Conservation (phyloP, 2,113 vertebrate genomes). For the Leptosomus discolor region DNA sequence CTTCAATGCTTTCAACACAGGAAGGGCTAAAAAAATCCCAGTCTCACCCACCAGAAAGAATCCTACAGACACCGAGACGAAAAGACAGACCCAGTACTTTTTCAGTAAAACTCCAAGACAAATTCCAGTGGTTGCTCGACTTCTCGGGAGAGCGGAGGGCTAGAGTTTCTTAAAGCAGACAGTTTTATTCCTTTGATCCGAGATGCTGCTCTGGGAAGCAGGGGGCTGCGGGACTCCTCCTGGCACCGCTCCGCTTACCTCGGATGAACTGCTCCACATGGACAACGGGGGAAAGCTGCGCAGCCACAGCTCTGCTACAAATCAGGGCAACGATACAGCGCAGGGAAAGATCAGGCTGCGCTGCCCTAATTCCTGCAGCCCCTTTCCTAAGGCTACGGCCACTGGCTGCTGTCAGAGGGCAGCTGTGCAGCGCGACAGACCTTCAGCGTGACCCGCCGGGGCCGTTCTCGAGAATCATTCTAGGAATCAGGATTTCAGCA, state of each 20-base stretch:
- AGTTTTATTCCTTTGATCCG: not conserved
- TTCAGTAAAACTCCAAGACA: not conserved
- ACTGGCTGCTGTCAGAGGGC: not conserved
- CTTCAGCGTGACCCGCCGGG: rapidly evolving
- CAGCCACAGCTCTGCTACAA: not conserved
- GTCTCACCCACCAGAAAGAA: not conserved
- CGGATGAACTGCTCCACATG: not conserved
- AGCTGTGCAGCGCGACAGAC: not conserved
- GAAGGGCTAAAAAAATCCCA: not conserved
- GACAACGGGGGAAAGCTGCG: not conserved
- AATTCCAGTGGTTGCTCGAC: not conserved
- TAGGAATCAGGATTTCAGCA: not conserved
- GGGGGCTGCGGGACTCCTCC: not conserved
- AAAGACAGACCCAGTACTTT: not conserved
- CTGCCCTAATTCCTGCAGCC: not conserved
- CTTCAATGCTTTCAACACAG: not conserved
- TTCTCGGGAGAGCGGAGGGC: not conserved
- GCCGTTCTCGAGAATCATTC: rapidly evolving
- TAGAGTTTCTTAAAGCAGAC: not conserved
- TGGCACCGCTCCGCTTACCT: not conserved
- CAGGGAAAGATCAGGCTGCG: not conserved
- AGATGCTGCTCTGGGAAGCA: not conserved
- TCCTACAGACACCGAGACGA: not conserved
- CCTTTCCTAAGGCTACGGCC: not conserved
- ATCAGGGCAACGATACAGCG: not conserved